Base-by-base conservation (phyloP, 1,140 invertebrate species). In the Cataglyphis hispanica region DNA sequence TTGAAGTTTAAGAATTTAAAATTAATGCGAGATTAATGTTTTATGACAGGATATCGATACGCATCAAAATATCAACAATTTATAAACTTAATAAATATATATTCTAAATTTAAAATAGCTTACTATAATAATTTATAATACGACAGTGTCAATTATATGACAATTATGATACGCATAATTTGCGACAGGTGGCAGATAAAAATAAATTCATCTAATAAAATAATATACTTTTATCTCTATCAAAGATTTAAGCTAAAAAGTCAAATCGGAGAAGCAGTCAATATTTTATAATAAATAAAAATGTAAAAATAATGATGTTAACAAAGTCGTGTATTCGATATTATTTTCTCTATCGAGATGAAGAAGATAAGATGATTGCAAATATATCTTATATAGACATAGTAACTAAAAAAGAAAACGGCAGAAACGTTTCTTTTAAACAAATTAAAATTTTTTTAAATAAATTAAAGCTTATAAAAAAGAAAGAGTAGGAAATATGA, bases 241-340 rank as follows among this genome's bases (percentile, higher is more conserved):
- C 58, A 19, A n/a, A 19, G 6, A 63, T 22, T 63, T 60, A 16
- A 63, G 22, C 22, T 53, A 69, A 16, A 16, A 27, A 63, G 40
- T 60, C 25, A 16, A 61, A 43, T 61, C 22, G 31, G 19, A 76
- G 25, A 76, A 63, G 2, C 58, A 63, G 27, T 16, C n/a, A 40
- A 56, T n/a, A 37, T 63, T 76, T 76, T 63, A 76, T 63, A 58
- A 63, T 40, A 37, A 37, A 63, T 76, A 22, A 76, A 63, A 76
- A 43, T 76, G 19, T 76, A 63, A 43, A 76, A 3, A 6, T 61
- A 25, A 60, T 22, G 43, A 46, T 46, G 34, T 75, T 13, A 3
- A 8, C 25, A 22, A 76, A 0, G 58, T 61, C 31, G 7, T 56
- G 34, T 13, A 37, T 75, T 75, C 22, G 25, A n/a, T 27, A 16